Conservation (phyloP, 2,888 invertebrate species). For the Acrocyrtus sp. region DNA sequence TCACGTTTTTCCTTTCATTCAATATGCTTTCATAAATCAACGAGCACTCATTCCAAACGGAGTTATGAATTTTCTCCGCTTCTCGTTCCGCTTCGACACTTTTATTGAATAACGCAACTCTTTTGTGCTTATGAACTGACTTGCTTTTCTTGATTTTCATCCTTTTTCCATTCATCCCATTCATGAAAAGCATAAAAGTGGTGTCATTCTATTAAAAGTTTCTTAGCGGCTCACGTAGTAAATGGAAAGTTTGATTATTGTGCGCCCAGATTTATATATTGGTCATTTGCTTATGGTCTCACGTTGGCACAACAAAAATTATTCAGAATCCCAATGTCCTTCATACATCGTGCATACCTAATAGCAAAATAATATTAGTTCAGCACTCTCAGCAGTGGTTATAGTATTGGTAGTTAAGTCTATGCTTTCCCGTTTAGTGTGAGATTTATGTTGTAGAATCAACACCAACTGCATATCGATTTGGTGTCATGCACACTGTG, state of each 20-base stretch:
- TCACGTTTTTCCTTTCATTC: background rate
- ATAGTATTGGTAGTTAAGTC: no score
- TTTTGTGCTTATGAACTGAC: background rate
- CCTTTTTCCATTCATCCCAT: no score
- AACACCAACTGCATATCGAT: background rate
- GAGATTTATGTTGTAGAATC: constrained; percentile 35
- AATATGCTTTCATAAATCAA: no score
- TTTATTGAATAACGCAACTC: constrained; percentile 21
- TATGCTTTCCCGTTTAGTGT: constrained; percentile 17
- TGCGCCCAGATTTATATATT: background rate
- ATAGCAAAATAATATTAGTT: background rate
- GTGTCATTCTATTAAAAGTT: no score
- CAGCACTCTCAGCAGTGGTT: background rate
- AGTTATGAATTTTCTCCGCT: no score
- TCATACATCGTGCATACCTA: background rate
- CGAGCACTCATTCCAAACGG: no score
- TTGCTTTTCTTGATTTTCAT: no score
- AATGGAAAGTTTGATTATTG: no score
- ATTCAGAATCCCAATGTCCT: no score
- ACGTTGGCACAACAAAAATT: background rate
- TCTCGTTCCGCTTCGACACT: constrained; percentile 21
- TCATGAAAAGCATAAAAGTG: no score
- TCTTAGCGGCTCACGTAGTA: no score
- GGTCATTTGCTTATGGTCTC: background rate
- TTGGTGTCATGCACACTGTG: no score